Evolutionary conservation across 2,888 invertebrate genomes (phyloP), one percentile per base, ranked within the genome.

Genomic region (Criorhina ranunculi): DNA sequence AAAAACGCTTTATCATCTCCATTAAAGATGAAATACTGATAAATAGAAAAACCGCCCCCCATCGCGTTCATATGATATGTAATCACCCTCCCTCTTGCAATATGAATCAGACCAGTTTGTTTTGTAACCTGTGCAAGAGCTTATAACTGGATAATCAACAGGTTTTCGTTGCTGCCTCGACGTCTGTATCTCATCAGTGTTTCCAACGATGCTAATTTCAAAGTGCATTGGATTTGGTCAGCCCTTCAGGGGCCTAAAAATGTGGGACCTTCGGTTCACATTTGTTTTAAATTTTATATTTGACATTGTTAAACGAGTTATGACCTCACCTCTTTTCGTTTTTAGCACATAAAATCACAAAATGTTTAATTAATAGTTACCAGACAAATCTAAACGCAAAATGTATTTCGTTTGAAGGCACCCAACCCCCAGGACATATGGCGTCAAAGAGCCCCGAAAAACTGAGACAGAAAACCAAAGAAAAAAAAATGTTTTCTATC

Each of bases 61-160:
- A n/a, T 49, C 4, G 49, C 1, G 15, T 44, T 12, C 29, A 33
- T 33, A 5, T 33, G 31, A 53, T 53, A 15, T n/a, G n/a, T n/a
- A n/a, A n/a, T n/a, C n/a, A n/a, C n/a, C n/a, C n/a, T n/a, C n/a
- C n/a, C 7, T 9, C 9, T 60, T 57, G 37, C 46, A 70, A 37
- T 35, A 35, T 12, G 57, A 35, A 15, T 33, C 24, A 19, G 49
- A 66, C 66, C 57, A 57, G 75, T 64, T 75, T 49, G 31, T 64
- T 57, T 57, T 29, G 66, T 66, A 59, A 66, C 35, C 44, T 31
- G 24, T 24, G 53, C 53, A 53, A 70, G 19, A 11, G 64, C 35
- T 55, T 15, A 53, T 29, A 64, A 75, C 55, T 66, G 64, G 57
- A 75, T 64, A 42, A 75, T 55, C 75, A 55, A 64, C 64, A 15